Conservation (phyloP, 2,113 vertebrate species). For the Crotalus horridus region DNA sequence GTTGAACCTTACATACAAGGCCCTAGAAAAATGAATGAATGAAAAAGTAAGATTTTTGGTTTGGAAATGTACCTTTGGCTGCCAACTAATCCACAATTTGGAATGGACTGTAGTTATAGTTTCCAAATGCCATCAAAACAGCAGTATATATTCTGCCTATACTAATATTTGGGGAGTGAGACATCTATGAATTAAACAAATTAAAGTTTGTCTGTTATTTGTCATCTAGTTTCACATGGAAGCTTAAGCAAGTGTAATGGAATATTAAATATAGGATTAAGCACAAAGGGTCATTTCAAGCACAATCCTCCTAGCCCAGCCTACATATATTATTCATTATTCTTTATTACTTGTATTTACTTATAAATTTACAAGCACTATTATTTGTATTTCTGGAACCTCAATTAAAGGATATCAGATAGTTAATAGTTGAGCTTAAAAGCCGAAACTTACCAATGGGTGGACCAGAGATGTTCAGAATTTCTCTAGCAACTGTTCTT, state of each 20-base stretch:
- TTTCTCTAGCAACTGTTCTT: background rate
- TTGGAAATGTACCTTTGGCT: background rate
- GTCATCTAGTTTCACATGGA: background rate
- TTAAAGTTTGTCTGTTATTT: slow-evolving; percentile 1
- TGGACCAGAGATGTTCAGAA: background rate
- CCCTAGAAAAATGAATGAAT: background rate
- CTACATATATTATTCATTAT: background rate
- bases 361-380: background rate
- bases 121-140: slow-evolving; percentile 14
- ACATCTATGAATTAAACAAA: background rate
- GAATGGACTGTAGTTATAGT: background rate
- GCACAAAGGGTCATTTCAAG: background rate
- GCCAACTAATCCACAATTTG: background rate
- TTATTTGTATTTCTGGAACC: background rate
- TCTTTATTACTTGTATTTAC: background rate
- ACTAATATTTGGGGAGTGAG: slow-evolving; percentile 5
- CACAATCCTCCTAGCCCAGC: background rate
- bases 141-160: background rate
- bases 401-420: background rate
- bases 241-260: background rate
- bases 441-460: background rate
- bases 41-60: background rate
- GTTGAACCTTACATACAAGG: background rate
- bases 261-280: background rate
- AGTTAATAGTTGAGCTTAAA: background rate